Base-by-base conservation (phyloP, 2,113 vertebrate species). In the Dascyllus trimaculatus region DNA sequence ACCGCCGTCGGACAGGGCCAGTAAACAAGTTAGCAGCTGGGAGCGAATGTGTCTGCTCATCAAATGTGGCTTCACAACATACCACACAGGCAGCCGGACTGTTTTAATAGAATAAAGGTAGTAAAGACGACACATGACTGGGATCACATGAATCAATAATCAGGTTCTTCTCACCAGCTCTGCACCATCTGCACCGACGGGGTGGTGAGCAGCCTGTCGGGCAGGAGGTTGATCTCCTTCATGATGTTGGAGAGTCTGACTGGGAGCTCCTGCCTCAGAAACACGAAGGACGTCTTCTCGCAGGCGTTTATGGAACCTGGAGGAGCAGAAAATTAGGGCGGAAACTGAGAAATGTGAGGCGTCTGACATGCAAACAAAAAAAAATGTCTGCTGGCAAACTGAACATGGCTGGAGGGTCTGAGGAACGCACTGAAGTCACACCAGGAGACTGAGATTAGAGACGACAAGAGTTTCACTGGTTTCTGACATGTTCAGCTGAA, bases 241-340 rank as follows among this genome's bases (percentile, higher is more conserved):
- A 99, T 99, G 77, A 99, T 99, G 94, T 99, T 99, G 78, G 96
- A 96, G 6, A 99, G 93, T 24, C 98, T 95, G 2, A 99, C 98
- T 0, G 97, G 98, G 48, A 99, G 94, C 86, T 99, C 98, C 93
- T 99, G 98, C 11, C 97, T 93, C 88, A 99, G 85, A 86, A 99
- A 99, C 21, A 95, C 92, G 45, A 99, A 99, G 0, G 97, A 97
- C 0, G 98, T 98, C 91, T 97, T 98, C 94, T 99, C 98, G 11
- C 98, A 99, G 80, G 97, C 98, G 62, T 99, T 99, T 80, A 94
- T 97, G 86, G 98, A 97, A 17, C 97, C 97, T 81, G 54, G 22
- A n/a, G n/a, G n/a, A 43, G 7, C 7, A 21, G 4, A 52, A n/a
- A 0, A 53, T 51, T 22, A 13, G 0, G 62, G 32, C 32, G 26